Percentiles rank a stretch among this genome's conserved stretches.
These are phyloP conservation scores for Creontiades dilutus DNA, from an alignment of 2,888 invertebrate species.

Conservation along the genomic window DNA sequence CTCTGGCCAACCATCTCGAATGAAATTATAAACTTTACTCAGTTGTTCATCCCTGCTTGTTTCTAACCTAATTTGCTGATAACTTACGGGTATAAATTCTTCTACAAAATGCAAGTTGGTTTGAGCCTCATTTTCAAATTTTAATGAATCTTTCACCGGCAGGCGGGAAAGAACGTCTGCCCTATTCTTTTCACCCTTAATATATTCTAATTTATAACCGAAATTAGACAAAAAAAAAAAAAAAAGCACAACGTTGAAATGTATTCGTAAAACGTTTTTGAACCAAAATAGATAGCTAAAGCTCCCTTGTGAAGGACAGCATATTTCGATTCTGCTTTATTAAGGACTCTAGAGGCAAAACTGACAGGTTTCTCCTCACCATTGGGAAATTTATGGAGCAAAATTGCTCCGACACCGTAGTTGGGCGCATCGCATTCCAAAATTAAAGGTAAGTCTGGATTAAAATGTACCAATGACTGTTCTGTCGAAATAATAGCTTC, in stretches of 20 bases:
- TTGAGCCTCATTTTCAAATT: background rate
- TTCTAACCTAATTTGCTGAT: slow-evolving; percentile 53
- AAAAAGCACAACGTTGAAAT: background rate
- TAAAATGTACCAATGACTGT: slow-evolving; percentile 8
- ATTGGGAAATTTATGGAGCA: slow-evolving; percentile 76
- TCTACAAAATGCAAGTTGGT: slow-evolving; percentile 32
- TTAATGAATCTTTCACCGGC: background rate
- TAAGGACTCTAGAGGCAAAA: slow-evolving; percentile 77
- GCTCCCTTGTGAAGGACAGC: slow-evolving; percentile 73
- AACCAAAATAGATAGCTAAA: background rate
- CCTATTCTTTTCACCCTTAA: slow-evolving; percentile 71
- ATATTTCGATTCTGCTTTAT: slow-evolving; percentile 77
- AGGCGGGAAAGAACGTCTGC: slow-evolving; percentile 50
- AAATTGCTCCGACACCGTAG: slow-evolving; percentile 76
- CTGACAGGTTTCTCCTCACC: slow-evolving; percentile 67
- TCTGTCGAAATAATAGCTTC: slow-evolving; percentile 21
- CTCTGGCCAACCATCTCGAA: slow-evolving; percentile 67
- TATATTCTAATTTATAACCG: slow-evolving; percentile 66
- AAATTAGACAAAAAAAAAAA: slow-evolving; percentile 14
- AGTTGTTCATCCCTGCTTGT: slow-evolving; percentile 53
- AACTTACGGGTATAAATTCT: slow-evolving; percentile 48
- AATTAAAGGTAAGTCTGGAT: slow-evolving; percentile 41
- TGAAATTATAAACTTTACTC: slow-evolving; percentile 46
- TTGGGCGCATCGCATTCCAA: slow-evolving; percentile 68
- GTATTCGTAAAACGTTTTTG: slow-evolving; percentile 29